These are phyloP conservation scores for Upupa epops DNA, from an alignment of 2,113 vertebrate species.

Conservation along the genomic window DNA sequence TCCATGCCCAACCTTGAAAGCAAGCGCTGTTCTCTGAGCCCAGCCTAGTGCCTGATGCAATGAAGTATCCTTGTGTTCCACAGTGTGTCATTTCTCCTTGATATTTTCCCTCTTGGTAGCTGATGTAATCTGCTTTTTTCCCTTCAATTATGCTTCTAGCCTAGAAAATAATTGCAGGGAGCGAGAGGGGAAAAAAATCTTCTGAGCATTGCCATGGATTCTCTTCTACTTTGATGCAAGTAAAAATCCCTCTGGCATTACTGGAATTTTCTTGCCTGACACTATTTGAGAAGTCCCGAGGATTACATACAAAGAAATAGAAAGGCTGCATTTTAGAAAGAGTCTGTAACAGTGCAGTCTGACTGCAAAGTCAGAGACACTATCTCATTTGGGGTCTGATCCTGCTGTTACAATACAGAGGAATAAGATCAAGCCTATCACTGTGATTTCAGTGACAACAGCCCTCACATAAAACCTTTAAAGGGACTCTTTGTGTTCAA, in stretches of 20 bases:
- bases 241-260: slow-evolving; percentile 35
- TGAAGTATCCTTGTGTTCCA: slow-evolving; percentile 31
- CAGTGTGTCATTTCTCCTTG: not conserved
- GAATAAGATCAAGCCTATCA: slow-evolving; percentile 13
- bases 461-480: slow-evolving; percentile 19
- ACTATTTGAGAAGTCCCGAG: not conserved
- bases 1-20: not conserved
- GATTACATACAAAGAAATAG: not conserved
- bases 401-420: not conserved
- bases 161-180: slow-evolving; percentile 49
- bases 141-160: slow-evolving; percentile 23
- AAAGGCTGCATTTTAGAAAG: slow-evolving; percentile 55
- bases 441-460: slow-evolving; percentile 13
- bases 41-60: not conserved
- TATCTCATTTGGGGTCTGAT: slow-evolving; percentile 47
- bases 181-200: slow-evolving; percentile 39
- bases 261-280: slow-evolving; percentile 29
- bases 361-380: slow-evolving; percentile 30
- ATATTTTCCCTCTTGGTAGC: not conserved
- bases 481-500: slow-evolving; percentile 33
- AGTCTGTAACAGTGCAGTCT: slow-evolving; percentile 8
- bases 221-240: slow-evolving; percentile 18
- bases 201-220: slow-evolving; percentile 52
- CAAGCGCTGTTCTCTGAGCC: not conserved
- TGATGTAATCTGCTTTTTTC: slow-evolving; percentile 27